phyloP scores from a whole-genome alignment of 2,113 vertebrate species.

The Chaenogobius annularis region DNA sequence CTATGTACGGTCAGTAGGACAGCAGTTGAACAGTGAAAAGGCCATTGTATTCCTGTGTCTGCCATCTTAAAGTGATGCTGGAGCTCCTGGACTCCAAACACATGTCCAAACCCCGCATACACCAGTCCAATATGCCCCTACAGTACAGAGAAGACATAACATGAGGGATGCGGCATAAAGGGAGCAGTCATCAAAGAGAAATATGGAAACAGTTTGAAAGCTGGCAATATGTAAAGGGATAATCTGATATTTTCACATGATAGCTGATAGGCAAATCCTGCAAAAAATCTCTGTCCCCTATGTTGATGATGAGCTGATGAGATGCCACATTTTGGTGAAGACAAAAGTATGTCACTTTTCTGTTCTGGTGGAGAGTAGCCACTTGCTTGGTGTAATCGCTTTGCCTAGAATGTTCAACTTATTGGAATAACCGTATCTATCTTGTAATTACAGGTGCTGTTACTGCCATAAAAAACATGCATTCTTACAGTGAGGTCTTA shows the following conservation, averaged over 20 bases:
- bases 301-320: too few relatives aligned
- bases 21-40: constrained; percentile 11
- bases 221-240: not conserved
- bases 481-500: too few relatives aligned
- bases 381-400: too few relatives aligned
- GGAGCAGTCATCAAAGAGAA: not conserved
- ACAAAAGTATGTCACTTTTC: too few relatives aligned
- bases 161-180: constrained; percentile 1
- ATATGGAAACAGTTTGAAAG: not conserved
- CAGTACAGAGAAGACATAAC: constrained; percentile 1
- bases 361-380: too few relatives aligned
- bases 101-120: constrained; percentile 4
- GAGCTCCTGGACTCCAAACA: constrained; percentile 19
- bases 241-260: not conserved
- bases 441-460: too few relatives aligned
- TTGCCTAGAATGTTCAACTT: too few relatives aligned
- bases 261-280: too few relatives aligned
- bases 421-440: too few relatives aligned
- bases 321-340: too few relatives aligned
- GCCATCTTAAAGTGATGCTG: constrained; percentile 15
- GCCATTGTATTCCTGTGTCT: constrained; percentile 21
- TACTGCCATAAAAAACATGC: too few relatives aligned
- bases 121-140: not conserved
- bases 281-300: too few relatives aligned
- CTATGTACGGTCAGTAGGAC: constrained; percentile 2